phyloP scores from a whole-genome alignment of 2,113 vertebrate species.

The Aldabrachelys gigantea region DNA sequence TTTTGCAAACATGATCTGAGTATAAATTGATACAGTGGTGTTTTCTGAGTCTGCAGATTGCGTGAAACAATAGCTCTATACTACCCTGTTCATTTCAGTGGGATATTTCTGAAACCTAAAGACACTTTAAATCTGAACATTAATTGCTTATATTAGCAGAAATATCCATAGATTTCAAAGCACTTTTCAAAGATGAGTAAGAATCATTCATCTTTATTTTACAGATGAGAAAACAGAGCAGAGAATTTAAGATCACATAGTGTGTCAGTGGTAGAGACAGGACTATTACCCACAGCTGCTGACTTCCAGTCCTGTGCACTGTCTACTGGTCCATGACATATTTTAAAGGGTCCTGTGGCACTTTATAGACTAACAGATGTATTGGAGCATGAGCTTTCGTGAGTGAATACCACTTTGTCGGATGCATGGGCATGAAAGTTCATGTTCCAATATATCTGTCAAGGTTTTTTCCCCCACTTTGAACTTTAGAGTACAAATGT shows the following conservation, averaged over 20 bases:
- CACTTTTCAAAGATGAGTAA: neutral
- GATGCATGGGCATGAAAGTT: too few species aligned
- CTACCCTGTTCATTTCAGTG: neutral
- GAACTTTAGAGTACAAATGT: too few species aligned
- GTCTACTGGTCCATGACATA: neutral
- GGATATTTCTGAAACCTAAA: neutral
- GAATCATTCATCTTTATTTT: neutral
- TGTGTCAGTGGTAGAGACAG: neutral
- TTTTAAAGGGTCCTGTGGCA: neutral
- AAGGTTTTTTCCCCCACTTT: too few species aligned
- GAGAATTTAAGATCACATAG: neutral
- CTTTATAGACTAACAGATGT: too few species aligned
- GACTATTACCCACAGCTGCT: neutral
- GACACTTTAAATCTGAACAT: neutral
- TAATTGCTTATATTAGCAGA: neutral
- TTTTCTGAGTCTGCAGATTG: neutral
- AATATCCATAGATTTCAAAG: neutral
- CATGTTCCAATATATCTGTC: too few species aligned
- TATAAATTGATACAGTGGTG: neutral
- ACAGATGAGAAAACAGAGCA: neutral
- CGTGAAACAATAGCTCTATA: neutral
- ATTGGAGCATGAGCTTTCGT: too few species aligned
- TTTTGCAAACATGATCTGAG: neutral
- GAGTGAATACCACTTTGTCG: too few species aligned
- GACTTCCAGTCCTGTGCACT: neutral